phyloP scores from a whole-genome alignment of 1,140 invertebrate genomes.

The Drosophila leontia region DNA sequence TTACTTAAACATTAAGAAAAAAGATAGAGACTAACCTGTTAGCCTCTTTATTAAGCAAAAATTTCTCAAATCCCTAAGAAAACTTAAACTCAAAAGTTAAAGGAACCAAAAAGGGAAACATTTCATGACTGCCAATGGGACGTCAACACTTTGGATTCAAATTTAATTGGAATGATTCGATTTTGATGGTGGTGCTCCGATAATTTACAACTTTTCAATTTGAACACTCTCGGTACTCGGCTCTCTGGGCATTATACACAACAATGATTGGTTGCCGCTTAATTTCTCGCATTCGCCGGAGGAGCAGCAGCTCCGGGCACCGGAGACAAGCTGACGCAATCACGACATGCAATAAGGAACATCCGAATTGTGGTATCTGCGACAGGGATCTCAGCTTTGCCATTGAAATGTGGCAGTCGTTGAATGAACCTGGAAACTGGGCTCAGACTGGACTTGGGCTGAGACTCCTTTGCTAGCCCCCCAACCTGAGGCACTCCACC shows the following conservation, averaged over 20 bases:
- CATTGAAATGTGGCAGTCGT: slow-evolving; percentile 58
- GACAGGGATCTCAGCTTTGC: slow-evolving; percentile 63
- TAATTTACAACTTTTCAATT: slow-evolving; percentile 82
- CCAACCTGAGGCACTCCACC: slow-evolving; percentile 52
- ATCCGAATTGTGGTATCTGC: slow-evolving; percentile 71
- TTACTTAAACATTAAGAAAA: background rate
- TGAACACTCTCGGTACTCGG: slow-evolving; percentile 53
- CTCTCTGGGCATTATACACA: slow-evolving; percentile 59
- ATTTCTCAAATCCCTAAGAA: background rate
- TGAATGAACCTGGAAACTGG: slow-evolving; percentile 40
- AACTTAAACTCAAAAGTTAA: background rate
- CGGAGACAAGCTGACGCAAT: slow-evolving; percentile 75
- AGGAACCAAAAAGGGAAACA: background rate
- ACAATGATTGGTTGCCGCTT: slow-evolving; percentile 79
- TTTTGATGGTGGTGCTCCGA: slow-evolving; percentile 69
- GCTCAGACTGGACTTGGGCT: background rate
- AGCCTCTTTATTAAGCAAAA: background rate
- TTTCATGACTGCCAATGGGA: slow-evolving; percentile 4
- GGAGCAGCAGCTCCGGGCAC: slow-evolving; percentile 49
- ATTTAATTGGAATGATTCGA: slow-evolving; percentile 84
- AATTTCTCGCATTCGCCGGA: slow-evolving; percentile 57
- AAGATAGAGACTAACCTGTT: too few relatives aligned
- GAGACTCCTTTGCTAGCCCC: slow-evolving; percentile 6
- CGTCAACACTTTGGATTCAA: slow-evolving; percentile 65
- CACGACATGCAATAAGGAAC: slow-evolving; percentile 80